Evolutionary conservation across 2,888 invertebrate species (phyloP), one percentile per base, ranked within the genome.

Genomic region (Gnatocerus cornutus): DNA sequence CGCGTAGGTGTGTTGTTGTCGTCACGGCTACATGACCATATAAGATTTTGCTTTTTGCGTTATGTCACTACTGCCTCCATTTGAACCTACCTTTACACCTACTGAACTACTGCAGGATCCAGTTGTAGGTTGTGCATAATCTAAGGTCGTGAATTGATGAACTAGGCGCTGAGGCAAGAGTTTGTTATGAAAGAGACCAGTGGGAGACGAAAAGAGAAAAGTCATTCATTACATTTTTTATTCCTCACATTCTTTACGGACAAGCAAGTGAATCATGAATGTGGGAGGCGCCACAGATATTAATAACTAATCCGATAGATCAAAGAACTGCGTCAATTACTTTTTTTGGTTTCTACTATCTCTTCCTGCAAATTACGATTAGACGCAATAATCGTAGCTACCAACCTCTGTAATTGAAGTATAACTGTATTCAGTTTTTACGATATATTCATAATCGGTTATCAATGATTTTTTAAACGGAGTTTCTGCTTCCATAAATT

Each of bases 41-140:
- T 66, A 50, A 59, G 72, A 50, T 59, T 52, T 50, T 64, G 56
- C 62, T 62, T 62, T 61, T 62, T 48, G 64, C 56, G 46, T 72
- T 72, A 53, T 69, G 71, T 69, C 66, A 72, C 59, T 58, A 65
- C 67, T 45, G 27, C 69, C 71, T 64, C 61, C 56, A 59, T 14
- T 46, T 50, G 63, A 53, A 68, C 68, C 72, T 68, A 72, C 69
- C 69, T 59, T 66, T 48, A 48, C 68, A 55, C 68, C 70, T 61
- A 70, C 72, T 56, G 50, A 39, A 39, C 39, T 46, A 64, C n/a
- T n/a, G n/a, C n/a, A n/a, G n/a, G 33, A 43, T 37, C 43, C 68
- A 50, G 29, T 8, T 12, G 52, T 63, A 43, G 63, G 53, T 39
- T 9, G 58, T 33, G 55, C 46, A 56, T 53, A 50, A 30, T 29